These are phyloP conservation scores for Drosophila busckii DNA, from an alignment of 1,140 invertebrate species.

Conservation along the genomic window DNA sequence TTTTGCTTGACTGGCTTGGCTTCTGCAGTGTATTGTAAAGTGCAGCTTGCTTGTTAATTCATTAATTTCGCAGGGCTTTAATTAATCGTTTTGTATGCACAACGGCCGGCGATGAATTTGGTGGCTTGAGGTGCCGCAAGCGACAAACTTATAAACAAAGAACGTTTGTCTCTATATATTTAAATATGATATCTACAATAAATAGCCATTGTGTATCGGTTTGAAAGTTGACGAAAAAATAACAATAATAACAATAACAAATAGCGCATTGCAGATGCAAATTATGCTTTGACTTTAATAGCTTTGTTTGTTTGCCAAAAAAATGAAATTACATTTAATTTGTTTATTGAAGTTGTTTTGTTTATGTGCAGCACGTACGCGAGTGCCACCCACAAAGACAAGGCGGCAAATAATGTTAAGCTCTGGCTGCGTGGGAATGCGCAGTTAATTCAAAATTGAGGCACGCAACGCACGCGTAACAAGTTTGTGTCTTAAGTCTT, in stretches of 20 bases:
- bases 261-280: slow-evolving; percentile 21
- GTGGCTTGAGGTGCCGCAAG: slow-evolving; percentile 33
- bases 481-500: slow-evolving; percentile 50
- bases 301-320: slow-evolving; percentile 48
- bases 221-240: slow-evolving; percentile 11
- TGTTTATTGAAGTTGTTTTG: slow-evolving; percentile 2
- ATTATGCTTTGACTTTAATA: slow-evolving; percentile 37
- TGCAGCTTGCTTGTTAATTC: background rate
- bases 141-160: slow-evolving; percentile 47
- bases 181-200: slow-evolving; percentile 19
- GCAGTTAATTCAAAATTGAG: slow-evolving; percentile 23
- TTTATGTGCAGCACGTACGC: slow-evolving; percentile 36
- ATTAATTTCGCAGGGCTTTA: slow-evolving; percentile 24
- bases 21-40: background rate
- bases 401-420: slow-evolving; percentile 7
- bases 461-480: slow-evolving; percentile 36
- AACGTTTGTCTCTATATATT: slow-evolving; percentile 32
- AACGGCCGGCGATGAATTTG: slow-evolving; percentile 5
- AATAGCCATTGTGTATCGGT: slow-evolving; percentile 9
- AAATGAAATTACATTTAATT: too few relatives aligned
- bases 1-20: background rate
- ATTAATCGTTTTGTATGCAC: slow-evolving; percentile 44
- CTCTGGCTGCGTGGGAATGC: slow-evolving; percentile 40
- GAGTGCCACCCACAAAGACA: slow-evolving; percentile 41
- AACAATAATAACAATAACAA: background rate